Conservation (phyloP, 2,797 vertebrate genomes). For the Cygnus olor region DNA sequence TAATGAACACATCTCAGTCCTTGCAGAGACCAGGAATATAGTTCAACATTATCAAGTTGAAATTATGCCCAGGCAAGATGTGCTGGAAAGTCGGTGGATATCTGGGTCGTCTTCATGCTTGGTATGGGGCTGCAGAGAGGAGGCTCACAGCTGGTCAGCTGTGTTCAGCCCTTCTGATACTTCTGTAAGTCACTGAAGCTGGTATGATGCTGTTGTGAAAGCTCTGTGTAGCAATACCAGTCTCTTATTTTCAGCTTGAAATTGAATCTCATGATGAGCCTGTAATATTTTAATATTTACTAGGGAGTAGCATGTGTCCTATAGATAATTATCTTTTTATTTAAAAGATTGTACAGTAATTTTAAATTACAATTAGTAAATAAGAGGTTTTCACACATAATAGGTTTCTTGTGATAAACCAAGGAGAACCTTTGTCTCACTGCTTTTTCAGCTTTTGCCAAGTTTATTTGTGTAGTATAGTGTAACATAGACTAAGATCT, state of each 20-base stretch:
- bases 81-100: accelerated
- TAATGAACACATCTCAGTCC: background rate
- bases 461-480: slow-evolving; percentile 37
- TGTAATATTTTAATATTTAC: background rate
- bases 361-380: slow-evolving; percentile 57
- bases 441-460: slow-evolving; percentile 38
- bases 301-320: background rate
- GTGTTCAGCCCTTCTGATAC: background rate
- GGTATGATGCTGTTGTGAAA: background rate
- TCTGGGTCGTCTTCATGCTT: background rate
- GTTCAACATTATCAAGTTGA: background rate
- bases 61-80: background rate
- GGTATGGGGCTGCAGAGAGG: background rate
- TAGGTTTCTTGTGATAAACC: slow-evolving; percentile 13
- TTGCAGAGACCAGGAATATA: background rate
- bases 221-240: background rate
- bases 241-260: background rate
- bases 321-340: slow-evolving; percentile 24
- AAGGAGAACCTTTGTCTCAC: slow-evolving; percentile 11
- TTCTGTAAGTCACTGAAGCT: background rate
- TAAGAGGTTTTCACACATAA: slow-evolving; percentile 44
- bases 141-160: background rate
- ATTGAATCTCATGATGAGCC: background rate
- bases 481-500: background rate
- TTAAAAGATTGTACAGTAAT: background rate